phyloP scores from a whole-genome alignment of 1,140 invertebrate species.

The Anastrepha ludens region DNA sequence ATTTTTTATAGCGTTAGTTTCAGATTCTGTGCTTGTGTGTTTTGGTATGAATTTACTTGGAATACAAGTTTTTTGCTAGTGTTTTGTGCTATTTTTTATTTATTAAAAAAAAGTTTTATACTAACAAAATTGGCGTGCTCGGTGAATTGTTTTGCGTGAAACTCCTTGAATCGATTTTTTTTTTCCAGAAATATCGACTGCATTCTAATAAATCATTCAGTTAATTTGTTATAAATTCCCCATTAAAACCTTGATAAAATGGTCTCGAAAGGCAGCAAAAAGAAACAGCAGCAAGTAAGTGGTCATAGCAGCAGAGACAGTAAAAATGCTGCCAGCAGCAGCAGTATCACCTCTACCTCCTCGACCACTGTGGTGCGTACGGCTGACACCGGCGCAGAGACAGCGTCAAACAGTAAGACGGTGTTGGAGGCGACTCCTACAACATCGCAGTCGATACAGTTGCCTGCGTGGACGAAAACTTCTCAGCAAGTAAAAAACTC shows the following conservation, averaged over 20 bases:
- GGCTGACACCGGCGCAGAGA: background rate
- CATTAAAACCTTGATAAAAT: slow-evolving; percentile 62
- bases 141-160: background rate
- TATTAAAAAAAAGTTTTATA: background rate
- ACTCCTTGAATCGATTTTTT: background rate
- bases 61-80: background rate
- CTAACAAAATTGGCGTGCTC: background rate
- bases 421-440: slow-evolving; percentile 1
- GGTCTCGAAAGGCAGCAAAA: slow-evolving; percentile 73
- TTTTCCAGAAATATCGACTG: background rate
- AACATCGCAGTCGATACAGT: background rate
- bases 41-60: background rate
- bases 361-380: slow-evolving; percentile 4
- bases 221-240: background rate
- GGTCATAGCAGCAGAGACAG: background rate
- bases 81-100: background rate
- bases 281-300: slow-evolving; percentile 62
- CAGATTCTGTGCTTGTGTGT: slow-evolving; percentile 34
- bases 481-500: background rate
- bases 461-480: slow-evolving; percentile 33
- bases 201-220: background rate
- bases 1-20: background rate
- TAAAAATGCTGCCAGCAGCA: slow-evolving; percentile 26
- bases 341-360: background rate
- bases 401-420: background rate